These are phyloP conservation scores for Frieseomelitta varia DNA, from an alignment of 1,140 invertebrate genomes.

Conservation along the genomic window DNA sequence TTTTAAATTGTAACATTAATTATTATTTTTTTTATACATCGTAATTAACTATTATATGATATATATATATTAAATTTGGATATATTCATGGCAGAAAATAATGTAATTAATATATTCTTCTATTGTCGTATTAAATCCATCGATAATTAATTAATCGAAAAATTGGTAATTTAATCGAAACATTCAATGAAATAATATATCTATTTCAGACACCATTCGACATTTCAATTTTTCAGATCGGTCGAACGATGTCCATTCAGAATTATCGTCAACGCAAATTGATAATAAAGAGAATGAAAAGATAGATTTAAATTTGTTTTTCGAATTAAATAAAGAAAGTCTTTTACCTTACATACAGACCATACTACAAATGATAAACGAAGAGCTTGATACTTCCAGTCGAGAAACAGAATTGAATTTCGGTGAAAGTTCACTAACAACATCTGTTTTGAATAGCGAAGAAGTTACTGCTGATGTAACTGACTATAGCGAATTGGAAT, in stretches of 20 bases:
- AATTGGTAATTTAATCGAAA: too few species aligned
- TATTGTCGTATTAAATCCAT: background rate
- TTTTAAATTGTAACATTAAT: too few species aligned
- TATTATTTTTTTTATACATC: too few species aligned
- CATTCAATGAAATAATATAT: background rate
- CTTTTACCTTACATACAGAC: constrained; percentile 14
- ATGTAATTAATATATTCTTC: too few species aligned
- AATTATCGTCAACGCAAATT: background rate
- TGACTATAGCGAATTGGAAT: background rate
- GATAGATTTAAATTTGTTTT: background rate
- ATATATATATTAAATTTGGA: too few species aligned
- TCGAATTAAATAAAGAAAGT: background rate
- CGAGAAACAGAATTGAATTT: background rate
- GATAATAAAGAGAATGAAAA: background rate
- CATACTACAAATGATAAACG: constrained; percentile 1
- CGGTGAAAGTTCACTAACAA: background rate
- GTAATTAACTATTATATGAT: too few species aligned
- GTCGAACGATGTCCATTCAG: background rate
- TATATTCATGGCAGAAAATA: too few species aligned
- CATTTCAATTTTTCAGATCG: background rate
- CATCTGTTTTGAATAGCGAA: background rate
- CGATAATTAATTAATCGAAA: background rate
- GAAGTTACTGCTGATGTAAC: background rate
- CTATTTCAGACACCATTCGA: background rate
- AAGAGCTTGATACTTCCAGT: background rate